A percentile compares a stretch with the other conserved stretches of the same genome.
Evolutionary conservation across 2,888 invertebrate genomes (phyloP).

Genomic region (Heterodera filipjevi): DNA sequence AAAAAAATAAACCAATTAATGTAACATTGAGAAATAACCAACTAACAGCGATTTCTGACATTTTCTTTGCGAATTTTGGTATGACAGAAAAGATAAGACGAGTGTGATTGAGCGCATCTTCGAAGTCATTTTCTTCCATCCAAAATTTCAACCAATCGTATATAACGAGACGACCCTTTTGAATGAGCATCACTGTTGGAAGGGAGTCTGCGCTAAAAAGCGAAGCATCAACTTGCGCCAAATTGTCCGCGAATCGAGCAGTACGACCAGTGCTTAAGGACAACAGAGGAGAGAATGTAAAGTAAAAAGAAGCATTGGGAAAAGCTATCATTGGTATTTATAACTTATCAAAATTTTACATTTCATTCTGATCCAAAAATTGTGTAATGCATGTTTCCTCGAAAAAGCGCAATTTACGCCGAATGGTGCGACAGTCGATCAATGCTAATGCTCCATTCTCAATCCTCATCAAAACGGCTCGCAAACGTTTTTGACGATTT

Average conservation of each 20-base stretch:
- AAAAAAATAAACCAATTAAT: background rate
- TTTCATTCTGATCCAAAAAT: conserved; percentile 28
- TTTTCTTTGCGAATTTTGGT: conserved; percentile 33
- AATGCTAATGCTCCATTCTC: conserved; percentile 53
- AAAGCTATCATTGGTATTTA: background rate
- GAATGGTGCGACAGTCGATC: conserved; percentile 46
- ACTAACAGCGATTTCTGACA: conserved; percentile 32
- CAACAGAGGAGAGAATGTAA: too few relatives aligned
- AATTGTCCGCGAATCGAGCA: conserved; percentile 15
- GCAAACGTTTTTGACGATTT: conserved; percentile 45
- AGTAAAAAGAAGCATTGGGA: too few relatives aligned
- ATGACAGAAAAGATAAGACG: conserved; percentile 19
- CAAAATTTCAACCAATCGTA: conserved; percentile 29
- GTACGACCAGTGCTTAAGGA: conserved; percentile 18
- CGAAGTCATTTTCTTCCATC: conserved; percentile 9
- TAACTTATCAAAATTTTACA: background rate
- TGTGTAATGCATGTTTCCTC: conserved; percentile 29
- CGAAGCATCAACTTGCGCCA: conserved; percentile 6
- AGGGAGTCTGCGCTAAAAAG: conserved; percentile 31
- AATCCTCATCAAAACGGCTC: conserved; percentile 55
- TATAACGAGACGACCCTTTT: conserved; percentile 42
- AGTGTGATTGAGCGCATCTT: background rate
- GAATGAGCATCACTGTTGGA: conserved; percentile 45
- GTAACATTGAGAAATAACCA: background rate
- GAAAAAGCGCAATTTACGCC: conserved; percentile 33